A percentile compares a stretch with the other conserved stretches of the same genome.
Conservation (phyloP, 2,113 vertebrate genomes). For the Herpailurus yagouaroundi region DNA sequence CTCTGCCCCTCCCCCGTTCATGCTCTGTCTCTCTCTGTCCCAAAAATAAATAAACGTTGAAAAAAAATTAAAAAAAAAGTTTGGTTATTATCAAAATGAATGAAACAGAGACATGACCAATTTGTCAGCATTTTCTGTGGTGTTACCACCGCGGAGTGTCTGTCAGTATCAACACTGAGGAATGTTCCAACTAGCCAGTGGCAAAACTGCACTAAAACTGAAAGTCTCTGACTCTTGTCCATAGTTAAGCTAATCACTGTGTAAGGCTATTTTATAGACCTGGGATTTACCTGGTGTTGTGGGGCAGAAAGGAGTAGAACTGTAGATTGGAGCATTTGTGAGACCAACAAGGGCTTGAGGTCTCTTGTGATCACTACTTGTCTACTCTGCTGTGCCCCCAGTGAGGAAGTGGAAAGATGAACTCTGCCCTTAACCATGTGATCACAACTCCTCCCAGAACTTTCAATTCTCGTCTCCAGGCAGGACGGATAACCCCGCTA, state of each 20-base stretch:
- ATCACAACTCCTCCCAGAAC: background rate
- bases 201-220: constrained; percentile 40
- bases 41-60: too few relatives aligned
- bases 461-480: background rate
- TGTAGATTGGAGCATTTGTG: background rate
- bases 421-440: background rate
- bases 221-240: background rate
- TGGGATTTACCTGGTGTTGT: background rate
- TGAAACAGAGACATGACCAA: background rate
- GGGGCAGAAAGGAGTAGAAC: background rate
- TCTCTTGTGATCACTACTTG: background rate
- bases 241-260: background rate
- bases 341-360: background rate
- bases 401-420: background rate
- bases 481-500: background rate
- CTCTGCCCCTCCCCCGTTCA: too few relatives aligned
- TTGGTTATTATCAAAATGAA: constrained; percentile 47
- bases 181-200: background rate
- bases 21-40: too few relatives aligned
- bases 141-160: background rate
- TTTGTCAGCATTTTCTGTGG: constrained; percentile 14
- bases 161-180: background rate
- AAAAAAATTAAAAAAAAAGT: background rate
- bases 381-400: background rate
- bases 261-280: background rate